Conservation (phyloP, 2,888 invertebrate genomes). For the Micoletzkya japonica region DNA sequence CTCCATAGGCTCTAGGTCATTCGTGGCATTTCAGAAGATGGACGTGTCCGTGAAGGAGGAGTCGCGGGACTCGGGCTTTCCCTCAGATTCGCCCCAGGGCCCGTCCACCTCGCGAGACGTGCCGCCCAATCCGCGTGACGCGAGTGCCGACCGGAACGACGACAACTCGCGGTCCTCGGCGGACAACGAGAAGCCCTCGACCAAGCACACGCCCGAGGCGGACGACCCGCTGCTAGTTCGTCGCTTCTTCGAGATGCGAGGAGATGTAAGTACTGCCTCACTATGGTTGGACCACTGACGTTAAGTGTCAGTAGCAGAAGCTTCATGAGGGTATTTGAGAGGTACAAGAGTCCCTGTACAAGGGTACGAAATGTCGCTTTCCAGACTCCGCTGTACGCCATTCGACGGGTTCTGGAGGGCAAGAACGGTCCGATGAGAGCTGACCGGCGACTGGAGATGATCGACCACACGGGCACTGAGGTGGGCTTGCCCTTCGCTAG, state of each 20-base stretch:
- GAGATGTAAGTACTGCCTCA: conserved; percentile 7
- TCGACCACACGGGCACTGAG: conserved; percentile 4
- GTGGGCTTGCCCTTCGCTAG: not conserved
- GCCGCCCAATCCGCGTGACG: not conserved
- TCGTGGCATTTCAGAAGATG: too few species aligned
- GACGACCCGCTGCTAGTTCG: not conserved
- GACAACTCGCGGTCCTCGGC: not conserved
- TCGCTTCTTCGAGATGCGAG: not conserved
- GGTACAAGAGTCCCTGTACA: not conserved
- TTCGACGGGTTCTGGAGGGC: not conserved
- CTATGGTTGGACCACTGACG: not conserved
- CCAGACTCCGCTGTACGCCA: conserved; percentile 14
- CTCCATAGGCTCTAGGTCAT: too few species aligned
- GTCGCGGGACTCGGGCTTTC: conserved; percentile 24
- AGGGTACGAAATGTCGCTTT: too few species aligned
- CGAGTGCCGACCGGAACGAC: not conserved
- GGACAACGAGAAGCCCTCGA: conserved; percentile 5
- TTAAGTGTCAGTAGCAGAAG: not conserved
- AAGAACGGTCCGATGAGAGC: not conserved
- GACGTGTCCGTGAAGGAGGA: conserved; percentile 4
- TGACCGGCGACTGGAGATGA: conserved; percentile 4
- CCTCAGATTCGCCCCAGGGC: not conserved
- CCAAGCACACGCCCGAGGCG: not conserved
- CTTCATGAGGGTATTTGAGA: not conserved
- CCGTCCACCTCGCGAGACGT: not conserved